Base-by-base conservation (phyloP, 2,113 vertebrate species). In the Serilophus lunatus region DNA sequence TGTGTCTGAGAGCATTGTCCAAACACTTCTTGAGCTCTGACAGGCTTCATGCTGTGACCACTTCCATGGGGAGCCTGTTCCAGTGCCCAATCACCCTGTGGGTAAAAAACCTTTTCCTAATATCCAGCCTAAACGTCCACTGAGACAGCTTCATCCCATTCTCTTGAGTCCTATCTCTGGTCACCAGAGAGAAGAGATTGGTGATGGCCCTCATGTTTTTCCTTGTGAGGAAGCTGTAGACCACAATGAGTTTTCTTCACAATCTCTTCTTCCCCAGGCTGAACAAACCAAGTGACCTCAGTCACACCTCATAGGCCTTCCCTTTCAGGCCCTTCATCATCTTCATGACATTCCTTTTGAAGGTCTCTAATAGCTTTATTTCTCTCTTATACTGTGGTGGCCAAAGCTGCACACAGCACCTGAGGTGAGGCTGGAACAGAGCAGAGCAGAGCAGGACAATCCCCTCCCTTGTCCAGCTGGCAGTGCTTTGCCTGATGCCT, bases 401-500 rank as follows among this genome's bases (percentile, higher is more conserved):
- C 29, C 61, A 23, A 33, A 33, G 33, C 29, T 33, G 10, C 42
- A 11, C 63, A 23, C 20, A 17, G 16, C 7, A 45, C 31, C 33
- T 5, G 7, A 45, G 19, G 20, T 65, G 14, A 65, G 42, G 42
- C 29, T 2, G 7, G 10, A 4, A 40, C 63, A 65, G 23, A 13
- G 28, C 26, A 69, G 54, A 69, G 12, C 26, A 53, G 14, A 68
- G 45, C 0, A n/a, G n/a, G 18, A 38, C 14, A 28, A 1, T 47
- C 23, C 5, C 13, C 29, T 70, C 40, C 40, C 12, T 87, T 19
- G 19, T n/a, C 19, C 0, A 0, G 10, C 44, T 66, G 69, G 3
- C 0, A 1, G 59, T 74, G 23, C 7, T 38, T 33, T 66, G 12
- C 28, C 56, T 63, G 47, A n/a, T n/a, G 15, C 18, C 0, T 18